Evolutionary conservation across 1,140 invertebrate genomes (phyloP).

Genomic region (Bacillus rossius): DNA sequence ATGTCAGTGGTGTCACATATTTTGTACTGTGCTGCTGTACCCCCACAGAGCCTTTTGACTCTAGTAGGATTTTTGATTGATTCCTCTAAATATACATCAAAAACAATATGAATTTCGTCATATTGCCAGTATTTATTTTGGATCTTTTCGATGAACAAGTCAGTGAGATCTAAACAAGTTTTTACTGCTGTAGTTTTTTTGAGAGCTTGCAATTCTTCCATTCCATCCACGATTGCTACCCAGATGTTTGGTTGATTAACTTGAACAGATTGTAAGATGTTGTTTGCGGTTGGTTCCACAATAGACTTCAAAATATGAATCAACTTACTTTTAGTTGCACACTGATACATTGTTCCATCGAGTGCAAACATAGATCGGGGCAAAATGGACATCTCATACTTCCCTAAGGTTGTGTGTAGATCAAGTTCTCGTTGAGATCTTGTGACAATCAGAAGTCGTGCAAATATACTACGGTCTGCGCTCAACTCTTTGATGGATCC

Average conservation of each 20-base stretch:
- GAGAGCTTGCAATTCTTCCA: slow-evolving; percentile 3
- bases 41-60: not conserved
- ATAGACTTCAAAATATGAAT: not conserved
- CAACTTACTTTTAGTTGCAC: not conserved
- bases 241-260: not conserved
- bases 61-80: slow-evolving; percentile 7
- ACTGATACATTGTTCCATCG: slow-evolving; percentile 3
- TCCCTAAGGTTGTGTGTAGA: not conserved
- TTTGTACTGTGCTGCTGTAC: slow-evolving; percentile 2
- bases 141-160: not conserved
- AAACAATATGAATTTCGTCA: not conserved
- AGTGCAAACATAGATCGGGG: slow-evolving; percentile 6
- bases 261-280: not conserved
- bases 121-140: slow-evolving; percentile 2
- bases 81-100: slow-evolving; percentile 1
- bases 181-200: not conserved
- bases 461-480: not conserved
- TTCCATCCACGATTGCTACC: slow-evolving; percentile 4
- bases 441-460: slow-evolving; percentile 2
- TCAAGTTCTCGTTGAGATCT: not conserved
- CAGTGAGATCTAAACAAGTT: slow-evolving; percentile 5
- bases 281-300: not conserved
- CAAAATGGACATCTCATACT: slow-evolving; percentile 3
- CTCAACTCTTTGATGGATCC: not conserved
- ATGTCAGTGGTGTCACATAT: not conserved